Base-by-base conservation (phyloP, 2,888 invertebrate genomes). In the Amaurobius ferox region DNA sequence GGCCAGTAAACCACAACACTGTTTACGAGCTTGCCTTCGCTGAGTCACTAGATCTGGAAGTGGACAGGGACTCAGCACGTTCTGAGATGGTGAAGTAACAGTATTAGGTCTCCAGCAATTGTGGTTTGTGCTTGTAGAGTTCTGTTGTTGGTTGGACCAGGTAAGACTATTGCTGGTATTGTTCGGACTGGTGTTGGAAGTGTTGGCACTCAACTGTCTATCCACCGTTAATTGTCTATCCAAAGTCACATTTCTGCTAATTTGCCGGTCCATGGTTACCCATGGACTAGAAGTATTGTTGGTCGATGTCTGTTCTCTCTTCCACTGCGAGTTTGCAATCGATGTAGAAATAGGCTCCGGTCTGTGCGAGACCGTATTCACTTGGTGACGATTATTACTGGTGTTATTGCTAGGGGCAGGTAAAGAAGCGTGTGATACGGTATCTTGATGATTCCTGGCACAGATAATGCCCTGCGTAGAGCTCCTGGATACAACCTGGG, bases 21-120 rank as follows among this genome's bases (percentile, higher is more conserved):
- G 86, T 70, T 86, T 86, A 26, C 86, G 79, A 11, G 79, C 86
- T 23, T 86, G 86, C 48, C 86, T 74, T 23, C 86, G 48, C 0
- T 79, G 86, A 9, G 86, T 86, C 74, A 86, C 86, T 23, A 86
- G 64, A 70, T 86, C 86, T 39, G 86, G 86, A 35, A 86, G 79
- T 5, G 86, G 86, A 68, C 86, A 86, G 39, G 79, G 86, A 13
- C 39, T 86, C 28, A 86, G 70, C 29, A 76, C 70, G 55, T 79
- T 71, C 19, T 79, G 79, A 2, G 85, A 61, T 16, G 86, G 78
- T 29, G 85, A 72, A 29, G 86, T 73, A 55, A 86, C 74, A 23
- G 86, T 64, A 26, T 48, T 74, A 16, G 86, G 79, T 61, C 86
- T 61, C 86, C 86, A 86, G 44, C 86, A 79, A 29, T 26, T 74